Base-by-base conservation (phyloP, 2,797 vertebrate genomes). In the Apogon hyalosoma region DNA sequence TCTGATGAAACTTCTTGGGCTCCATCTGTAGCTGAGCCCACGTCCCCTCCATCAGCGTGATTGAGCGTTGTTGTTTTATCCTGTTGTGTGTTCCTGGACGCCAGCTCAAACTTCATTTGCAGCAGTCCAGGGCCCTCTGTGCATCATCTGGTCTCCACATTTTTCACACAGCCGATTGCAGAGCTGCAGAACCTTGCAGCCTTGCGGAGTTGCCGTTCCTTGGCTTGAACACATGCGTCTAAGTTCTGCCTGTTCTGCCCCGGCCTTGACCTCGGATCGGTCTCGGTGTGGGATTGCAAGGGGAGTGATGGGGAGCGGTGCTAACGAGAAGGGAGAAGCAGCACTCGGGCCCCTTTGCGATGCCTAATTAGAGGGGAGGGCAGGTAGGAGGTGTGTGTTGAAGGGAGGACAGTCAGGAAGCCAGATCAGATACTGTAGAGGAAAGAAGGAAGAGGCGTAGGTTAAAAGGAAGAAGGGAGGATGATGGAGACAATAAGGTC, bases 101-200 rank as follows among this genome's bases (percentile, higher is more conserved):
- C 65, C 63, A 53, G 79, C 73, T 82, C 61, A 61, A 73, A 77
- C 81, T 78, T 83, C 54, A 59, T 80, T 63, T 68, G 84, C 77
- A 49, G 77, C 79, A 75, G 84, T 36, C 72, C 33, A 24, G 21
- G 54, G 55, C 66, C 28, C 3, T 75, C 62, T 3, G 47, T 40
- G 28, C 71, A 85, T 93, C 91, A 92, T 92, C 87, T 92, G 91
- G 88, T 71, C 59, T 36, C 73, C 93, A 92, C 87, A 90, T 90
- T 92, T 87, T 69, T 80, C 39, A 61, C 76, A 39, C 63, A 50
- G 76, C 63, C 56, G 53, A 78, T 79, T 71, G 61, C 14, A 53
- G 63, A 79, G 57, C 65, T 33, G 38, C 57, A 63, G 49, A 73
- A 49, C 55, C 53, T 62, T 14, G 75, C 74, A 59, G 57, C 24